Percentiles rank a stretch among this genome's conserved stretches.
These are phyloP conservation scores for Calameuta filiformis DNA, from an alignment of 2,888 invertebrate species.

Conservation along the genomic window DNA sequence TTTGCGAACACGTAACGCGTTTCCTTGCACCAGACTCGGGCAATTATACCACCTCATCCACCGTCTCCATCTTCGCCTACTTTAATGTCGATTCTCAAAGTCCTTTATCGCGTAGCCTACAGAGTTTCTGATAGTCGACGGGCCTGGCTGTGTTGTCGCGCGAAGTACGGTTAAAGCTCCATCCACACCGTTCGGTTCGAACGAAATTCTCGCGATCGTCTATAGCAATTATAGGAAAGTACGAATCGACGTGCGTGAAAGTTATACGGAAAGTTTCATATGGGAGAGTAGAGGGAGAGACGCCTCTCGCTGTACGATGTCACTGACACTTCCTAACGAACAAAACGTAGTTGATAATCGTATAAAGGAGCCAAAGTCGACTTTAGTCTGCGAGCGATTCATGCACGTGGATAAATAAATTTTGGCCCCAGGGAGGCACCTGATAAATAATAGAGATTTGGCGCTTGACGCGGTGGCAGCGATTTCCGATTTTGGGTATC, in stretches of 20 bases:
- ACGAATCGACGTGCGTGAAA: background rate
- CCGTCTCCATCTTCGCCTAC: background rate
- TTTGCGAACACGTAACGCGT: conserved; percentile 6
- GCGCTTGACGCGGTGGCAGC: background rate
- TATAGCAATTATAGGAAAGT: background rate
- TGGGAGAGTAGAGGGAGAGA: background rate
- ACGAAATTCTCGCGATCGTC: background rate
- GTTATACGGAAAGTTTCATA: background rate
- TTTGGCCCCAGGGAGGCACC: conserved; percentile 36
- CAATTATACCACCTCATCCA: background rate
- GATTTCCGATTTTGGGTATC: background rate
- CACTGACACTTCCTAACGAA: background rate
- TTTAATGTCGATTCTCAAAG: background rate
- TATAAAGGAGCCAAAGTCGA: background rate
- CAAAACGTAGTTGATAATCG: background rate
- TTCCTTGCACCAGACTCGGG: background rate
- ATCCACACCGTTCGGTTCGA: background rate
- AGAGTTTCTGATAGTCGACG: background rate
- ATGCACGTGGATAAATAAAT: conserved; percentile 27
- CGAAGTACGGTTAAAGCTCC: background rate
- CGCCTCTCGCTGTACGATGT: background rate
- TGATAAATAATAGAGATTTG: conserved; percentile 53
- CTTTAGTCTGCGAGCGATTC: background rate
- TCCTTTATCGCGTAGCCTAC: background rate
- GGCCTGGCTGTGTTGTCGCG: background rate